Evolutionary conservation across 2,888 invertebrate genomes (phyloP), one percentile per base, ranked within the genome.

Genomic region (Timema cristinae): DNA sequence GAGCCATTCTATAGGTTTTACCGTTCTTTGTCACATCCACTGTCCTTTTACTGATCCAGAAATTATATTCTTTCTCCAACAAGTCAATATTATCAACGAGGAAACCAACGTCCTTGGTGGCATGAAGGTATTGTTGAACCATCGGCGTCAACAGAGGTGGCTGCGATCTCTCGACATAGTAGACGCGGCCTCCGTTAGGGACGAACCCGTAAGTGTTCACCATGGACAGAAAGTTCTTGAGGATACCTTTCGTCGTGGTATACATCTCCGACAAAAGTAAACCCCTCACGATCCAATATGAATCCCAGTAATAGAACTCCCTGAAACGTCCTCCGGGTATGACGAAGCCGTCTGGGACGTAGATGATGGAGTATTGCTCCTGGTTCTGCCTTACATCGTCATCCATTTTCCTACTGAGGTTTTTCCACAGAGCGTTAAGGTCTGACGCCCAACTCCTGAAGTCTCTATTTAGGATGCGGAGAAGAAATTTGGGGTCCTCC

Each of bases 291-390:
- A 93, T 91, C 94, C 94, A 95, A 80, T 91, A 95, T 0, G 93
- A 89, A 79, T 95, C 95, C 94, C 95, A 94, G 80, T 94, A 94
- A 80, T 94, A 94, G 70, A 90, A 84, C 79, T 91, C 91, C 78
- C 84, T 83, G 83, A 94, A 87, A 80, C 94, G 78, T 75, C 94
- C 87, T 76, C 92, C 88, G 9, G 87, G 92, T 77, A 87, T 88
- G 51, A 91, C 86, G 74, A 90, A 90, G 8, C 88, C 88, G 74
- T 92, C 84, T 0, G 88, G 86, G 1, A 92, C 85, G 68, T 89
- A 89, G 50, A 91, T 85, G 61, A 91, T 85, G 66, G 91, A 91
- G 79, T 87, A 87, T 72, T 84, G 82, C 68, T 89, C 83, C 71
- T 88, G 84, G 80, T 79, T 72, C 76, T 79, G 71, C 66, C 76